Conservation (phyloP, 2,888 invertebrate species). For the Mythimna lalbum region DNA sequence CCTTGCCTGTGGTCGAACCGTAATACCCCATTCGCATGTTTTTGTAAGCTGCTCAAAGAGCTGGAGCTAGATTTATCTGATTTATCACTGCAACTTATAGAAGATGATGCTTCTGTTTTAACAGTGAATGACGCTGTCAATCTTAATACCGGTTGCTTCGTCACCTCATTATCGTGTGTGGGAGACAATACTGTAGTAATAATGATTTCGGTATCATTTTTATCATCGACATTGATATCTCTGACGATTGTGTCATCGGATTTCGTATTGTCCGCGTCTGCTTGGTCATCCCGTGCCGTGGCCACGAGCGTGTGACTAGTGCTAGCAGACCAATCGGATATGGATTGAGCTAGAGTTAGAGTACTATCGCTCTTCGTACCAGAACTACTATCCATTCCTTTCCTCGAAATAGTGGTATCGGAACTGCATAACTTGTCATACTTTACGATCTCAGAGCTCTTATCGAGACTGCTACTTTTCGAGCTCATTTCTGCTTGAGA, state of each 20-base stretch:
- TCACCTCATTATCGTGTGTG: constrained; percentile 69
- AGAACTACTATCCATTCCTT: constrained; percentile 91
- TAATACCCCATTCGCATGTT: constrained; percentile 82
- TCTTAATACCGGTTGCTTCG: constrained; percentile 79
- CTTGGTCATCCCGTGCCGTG: constrained; percentile 88
- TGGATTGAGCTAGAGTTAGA: constrained; percentile 93
- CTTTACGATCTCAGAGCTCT: constrained; percentile 88
- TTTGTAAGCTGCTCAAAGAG: constrained; percentile 87
- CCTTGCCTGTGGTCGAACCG: constrained; percentile 83
- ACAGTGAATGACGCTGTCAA: constrained; percentile 78
- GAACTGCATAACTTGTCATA: constrained; percentile 92
- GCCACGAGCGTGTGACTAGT: constrained; percentile 94
- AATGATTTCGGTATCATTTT: constrained; percentile 70
- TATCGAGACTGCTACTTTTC: constrained; percentile 91
- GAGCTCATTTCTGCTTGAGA: constrained; percentile 89
- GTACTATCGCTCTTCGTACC: constrained; percentile 96
- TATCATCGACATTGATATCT: constrained; percentile 76
- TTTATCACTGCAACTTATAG: constrained; percentile 89
- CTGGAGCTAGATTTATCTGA: constrained; percentile 90
- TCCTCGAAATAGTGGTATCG: constrained; percentile 89
- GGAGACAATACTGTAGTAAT: constrained; percentile 72
- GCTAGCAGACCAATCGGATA: constrained; percentile 96
- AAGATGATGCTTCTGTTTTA: constrained; percentile 86
- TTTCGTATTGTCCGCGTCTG: constrained; percentile 83
- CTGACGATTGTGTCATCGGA: constrained; percentile 87